Percentiles rank a stretch among this genome's conserved stretches.
phyloP scores from a whole-genome alignment of 2,888 invertebrate genomes.

The Leucophenga montana region DNA sequence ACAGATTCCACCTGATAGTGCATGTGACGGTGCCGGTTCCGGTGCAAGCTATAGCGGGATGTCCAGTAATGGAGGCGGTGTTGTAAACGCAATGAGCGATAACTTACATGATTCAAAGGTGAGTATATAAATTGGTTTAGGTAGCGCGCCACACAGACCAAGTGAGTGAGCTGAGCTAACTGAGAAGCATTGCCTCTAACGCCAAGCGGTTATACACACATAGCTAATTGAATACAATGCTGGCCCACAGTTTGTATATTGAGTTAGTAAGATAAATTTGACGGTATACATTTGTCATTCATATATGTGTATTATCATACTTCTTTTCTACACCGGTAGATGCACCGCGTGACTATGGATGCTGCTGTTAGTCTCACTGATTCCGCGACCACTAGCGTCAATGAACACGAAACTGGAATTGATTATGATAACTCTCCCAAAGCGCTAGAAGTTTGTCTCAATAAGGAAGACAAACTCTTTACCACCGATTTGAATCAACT shows the following conservation, averaged over 20 bases:
- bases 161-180: not conserved
- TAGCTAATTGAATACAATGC: not conserved
- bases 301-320: not conserved
- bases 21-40: constrained; percentile 47
- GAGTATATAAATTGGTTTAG: not conserved
- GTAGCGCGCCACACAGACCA: not conserved
- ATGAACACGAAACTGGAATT: constrained; percentile 70
- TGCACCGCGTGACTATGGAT: constrained; percentile 67
- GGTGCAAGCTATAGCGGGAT: constrained; percentile 25
- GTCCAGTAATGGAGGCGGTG: constrained; percentile 17
- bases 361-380: constrained; percentile 71
- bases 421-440: constrained; percentile 71
- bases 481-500: constrained; percentile 64
- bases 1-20: constrained; percentile 65
- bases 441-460: constrained; percentile 71
- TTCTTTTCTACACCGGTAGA: constrained; percentile 37
- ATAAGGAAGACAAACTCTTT: constrained; percentile 70
- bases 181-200: not conserved
- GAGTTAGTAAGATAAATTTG: not conserved
- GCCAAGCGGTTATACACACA: too few species aligned
- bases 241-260: not conserved
- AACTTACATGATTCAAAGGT: constrained; percentile 72
- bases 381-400: constrained; percentile 72
- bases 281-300: not conserved
- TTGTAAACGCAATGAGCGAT: constrained; percentile 49